Conservation (phyloP, 2,797 vertebrate species). For the Hyperoplus lanceolatus region DNA sequence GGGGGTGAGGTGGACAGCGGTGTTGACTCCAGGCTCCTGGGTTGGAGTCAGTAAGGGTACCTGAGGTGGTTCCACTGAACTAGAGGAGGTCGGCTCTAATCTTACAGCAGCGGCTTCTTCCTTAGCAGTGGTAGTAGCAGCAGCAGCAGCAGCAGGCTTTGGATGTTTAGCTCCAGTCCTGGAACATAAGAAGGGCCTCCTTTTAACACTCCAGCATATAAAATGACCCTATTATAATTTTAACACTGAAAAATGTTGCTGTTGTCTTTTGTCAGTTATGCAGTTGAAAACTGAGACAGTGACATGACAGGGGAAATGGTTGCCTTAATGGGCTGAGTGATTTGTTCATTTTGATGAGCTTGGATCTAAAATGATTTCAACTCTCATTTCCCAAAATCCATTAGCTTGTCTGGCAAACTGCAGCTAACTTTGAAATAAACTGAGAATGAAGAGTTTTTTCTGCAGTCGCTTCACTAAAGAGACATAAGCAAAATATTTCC, state of each 20-base stretch:
- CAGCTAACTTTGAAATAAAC: background rate
- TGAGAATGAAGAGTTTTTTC: no score
- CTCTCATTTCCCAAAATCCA: no score
- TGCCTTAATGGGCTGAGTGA: no score
- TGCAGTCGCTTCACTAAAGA: no score
- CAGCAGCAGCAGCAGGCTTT: conserved; percentile 49
- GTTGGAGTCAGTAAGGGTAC: conserved; percentile 44
- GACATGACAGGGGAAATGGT: no score
- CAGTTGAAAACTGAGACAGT: no score
- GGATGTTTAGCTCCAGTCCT: conserved; percentile 75
- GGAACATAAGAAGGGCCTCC: conserved; percentile 54
- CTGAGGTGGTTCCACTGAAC: conserved; percentile 39
- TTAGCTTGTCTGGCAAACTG: background rate
- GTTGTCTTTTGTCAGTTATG: no score
- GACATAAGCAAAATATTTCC: no score
- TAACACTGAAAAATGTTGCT: background rate
- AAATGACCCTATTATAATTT: background rate
- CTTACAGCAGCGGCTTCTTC: conserved; percentile 39
- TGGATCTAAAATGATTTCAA: no score
- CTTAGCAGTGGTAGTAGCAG: background rate
- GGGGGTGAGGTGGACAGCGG: conserved; percentile 55
- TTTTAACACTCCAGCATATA: conserved; percentile 5
- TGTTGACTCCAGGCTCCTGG: conserved; percentile 61
- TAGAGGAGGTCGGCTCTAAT: conserved; percentile 26
- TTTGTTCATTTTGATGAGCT: no score